Conservation (phyloP, 2,797 vertebrate species). For the Chromis chromis region DNA sequence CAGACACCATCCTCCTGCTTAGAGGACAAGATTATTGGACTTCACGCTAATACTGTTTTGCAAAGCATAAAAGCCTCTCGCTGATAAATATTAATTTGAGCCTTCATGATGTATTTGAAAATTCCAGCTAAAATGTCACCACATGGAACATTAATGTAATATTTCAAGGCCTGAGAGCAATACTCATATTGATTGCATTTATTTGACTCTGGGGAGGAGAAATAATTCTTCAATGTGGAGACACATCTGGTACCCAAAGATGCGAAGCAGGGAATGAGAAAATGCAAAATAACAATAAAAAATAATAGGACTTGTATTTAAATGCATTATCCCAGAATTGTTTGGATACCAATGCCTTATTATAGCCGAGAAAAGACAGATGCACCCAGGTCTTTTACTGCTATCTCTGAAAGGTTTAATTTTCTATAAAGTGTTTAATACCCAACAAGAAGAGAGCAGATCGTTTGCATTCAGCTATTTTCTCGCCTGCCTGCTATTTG, state of each 20-base stretch:
- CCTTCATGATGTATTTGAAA: slow-evolving; percentile 99
- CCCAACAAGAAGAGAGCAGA: slow-evolving; percentile 78
- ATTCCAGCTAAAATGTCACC: slow-evolving; percentile 99
- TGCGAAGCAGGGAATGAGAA: slow-evolving; percentile 96
- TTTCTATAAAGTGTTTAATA: slow-evolving; percentile 85
- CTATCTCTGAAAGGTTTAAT: slow-evolving; percentile 84
- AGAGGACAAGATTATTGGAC: slow-evolving; percentile 85
- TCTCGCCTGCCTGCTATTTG: slow-evolving; percentile 60
- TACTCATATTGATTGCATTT: slow-evolving; percentile 99
- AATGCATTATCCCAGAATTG: slow-evolving; percentile 86
- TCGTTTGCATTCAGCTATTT: slow-evolving; percentile 71
- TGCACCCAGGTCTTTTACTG: slow-evolving; percentile 82
- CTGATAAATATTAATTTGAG: slow-evolving; percentile 99
- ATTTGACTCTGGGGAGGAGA: slow-evolving; percentile 99
- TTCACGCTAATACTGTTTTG: slow-evolving; percentile 99
- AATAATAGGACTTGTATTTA: slow-evolving; percentile 91
- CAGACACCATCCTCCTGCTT: slow-evolving; percentile 80
- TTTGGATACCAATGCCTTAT: slow-evolving; percentile 86
- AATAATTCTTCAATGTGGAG: slow-evolving; percentile 99
- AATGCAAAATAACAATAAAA: slow-evolving; percentile 97
- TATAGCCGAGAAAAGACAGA: slow-evolving; percentile 79
- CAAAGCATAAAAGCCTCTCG: slow-evolving; percentile 99
- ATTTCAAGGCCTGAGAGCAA: slow-evolving; percentile 99
- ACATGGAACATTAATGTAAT: slow-evolving; percentile 99
- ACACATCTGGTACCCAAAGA: slow-evolving; percentile 99